Percentiles rank a stretch among this genome's conserved stretches.
phyloP scores from a whole-genome alignment of 2,113 vertebrate species.

The Hyperopisus bebe region DNA sequence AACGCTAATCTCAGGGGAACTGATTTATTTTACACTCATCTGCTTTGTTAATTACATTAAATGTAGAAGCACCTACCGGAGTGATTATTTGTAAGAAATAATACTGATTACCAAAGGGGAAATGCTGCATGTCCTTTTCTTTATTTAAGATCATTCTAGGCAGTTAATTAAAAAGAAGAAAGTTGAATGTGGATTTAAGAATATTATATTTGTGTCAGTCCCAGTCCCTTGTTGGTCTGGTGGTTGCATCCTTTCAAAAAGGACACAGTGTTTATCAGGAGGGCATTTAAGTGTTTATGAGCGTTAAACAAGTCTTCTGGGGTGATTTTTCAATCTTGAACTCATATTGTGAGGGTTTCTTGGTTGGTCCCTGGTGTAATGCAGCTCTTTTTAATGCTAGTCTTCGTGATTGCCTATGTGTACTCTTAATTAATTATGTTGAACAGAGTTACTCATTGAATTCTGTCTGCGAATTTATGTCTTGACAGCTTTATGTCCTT shows the following conservation, averaged over 20 bases:
- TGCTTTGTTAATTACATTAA: slow-evolving; percentile 22
- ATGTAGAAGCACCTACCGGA: slow-evolving; percentile 8
- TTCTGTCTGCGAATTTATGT: background rate
- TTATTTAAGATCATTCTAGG: slow-evolving; percentile 29
- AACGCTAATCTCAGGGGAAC: slow-evolving; percentile 37
- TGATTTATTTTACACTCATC: slow-evolving; percentile 34
- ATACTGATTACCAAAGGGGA: slow-evolving; percentile 22
- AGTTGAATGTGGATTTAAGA: slow-evolving; percentile 8
- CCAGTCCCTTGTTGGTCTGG: slow-evolving; percentile 8
- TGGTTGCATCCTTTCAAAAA: slow-evolving; percentile 25
- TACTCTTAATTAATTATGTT: background rate
- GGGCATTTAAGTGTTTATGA: slow-evolving; percentile 7
- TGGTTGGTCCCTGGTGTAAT: background rate
- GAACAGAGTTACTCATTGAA: background rate
- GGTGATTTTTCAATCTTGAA: background rate
- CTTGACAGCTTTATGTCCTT: background rate
- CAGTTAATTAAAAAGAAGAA: slow-evolving; percentile 7
- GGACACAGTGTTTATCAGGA: background rate
- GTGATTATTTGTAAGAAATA: slow-evolving; percentile 24
- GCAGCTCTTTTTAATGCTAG: background rate
- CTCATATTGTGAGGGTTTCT: background rate
- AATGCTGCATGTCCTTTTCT: slow-evolving; percentile 18
- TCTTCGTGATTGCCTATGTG: background rate
- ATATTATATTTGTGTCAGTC: background rate
- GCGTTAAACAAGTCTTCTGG: slow-evolving; percentile 5